Conservation (phyloP, 1,140 invertebrate species). For the Phenacoccus solenopsis region DNA sequence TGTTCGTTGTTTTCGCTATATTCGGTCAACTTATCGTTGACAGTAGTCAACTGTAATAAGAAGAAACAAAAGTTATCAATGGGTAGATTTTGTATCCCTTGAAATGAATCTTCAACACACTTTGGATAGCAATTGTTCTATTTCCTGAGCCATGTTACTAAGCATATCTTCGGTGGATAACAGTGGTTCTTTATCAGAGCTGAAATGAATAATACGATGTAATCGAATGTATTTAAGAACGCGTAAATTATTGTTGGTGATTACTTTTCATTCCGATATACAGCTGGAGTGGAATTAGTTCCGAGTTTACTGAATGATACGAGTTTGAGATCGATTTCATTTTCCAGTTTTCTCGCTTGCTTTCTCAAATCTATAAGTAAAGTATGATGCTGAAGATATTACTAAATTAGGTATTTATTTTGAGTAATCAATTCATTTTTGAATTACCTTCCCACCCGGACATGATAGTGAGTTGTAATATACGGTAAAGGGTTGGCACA, state of each 20-base stretch:
- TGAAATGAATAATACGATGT: constrained; percentile 19
- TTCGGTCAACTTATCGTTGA: constrained; percentile 83
- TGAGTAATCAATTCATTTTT: background rate
- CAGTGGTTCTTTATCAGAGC: constrained; percentile 60
- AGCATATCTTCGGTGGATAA: constrained; percentile 80
- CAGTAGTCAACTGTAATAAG: constrained; percentile 52
- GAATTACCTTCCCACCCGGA: constrained; percentile 3
- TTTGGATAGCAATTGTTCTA: constrained; percentile 74
- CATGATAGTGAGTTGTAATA: background rate
- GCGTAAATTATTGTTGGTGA: background rate
- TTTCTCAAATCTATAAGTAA: constrained; percentile 71
- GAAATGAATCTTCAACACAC: constrained; percentile 36
- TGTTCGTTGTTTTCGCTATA: constrained; percentile 34
- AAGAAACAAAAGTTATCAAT: background rate
- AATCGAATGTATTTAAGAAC: constrained; percentile 10
- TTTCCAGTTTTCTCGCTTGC: constrained; percentile 84
- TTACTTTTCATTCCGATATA: constrained; percentile 9
- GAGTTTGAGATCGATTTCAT: constrained; percentile 92
- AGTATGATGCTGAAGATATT: background rate
- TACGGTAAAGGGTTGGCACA: background rate
- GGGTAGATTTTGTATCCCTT: background rate
- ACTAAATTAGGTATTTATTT: background rate
- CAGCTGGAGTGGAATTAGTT: constrained; percentile 38
- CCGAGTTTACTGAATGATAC: constrained; percentile 91
- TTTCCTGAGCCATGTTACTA: constrained; percentile 81